Conservation (phyloP, 2,113 vertebrate genomes). For the Cichladusa arquata region DNA sequence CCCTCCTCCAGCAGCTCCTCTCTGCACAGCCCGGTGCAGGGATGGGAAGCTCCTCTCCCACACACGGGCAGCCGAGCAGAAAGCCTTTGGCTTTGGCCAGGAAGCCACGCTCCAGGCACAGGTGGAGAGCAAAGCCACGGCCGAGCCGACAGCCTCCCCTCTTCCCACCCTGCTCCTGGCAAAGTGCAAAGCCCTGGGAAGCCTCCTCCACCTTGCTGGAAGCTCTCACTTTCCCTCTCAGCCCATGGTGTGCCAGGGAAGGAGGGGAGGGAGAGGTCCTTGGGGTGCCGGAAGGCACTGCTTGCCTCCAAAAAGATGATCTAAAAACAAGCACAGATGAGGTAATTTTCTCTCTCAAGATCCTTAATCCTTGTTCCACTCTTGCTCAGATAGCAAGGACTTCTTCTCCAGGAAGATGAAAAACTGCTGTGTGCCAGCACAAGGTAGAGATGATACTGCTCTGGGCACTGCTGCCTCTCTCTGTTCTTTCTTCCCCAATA, state of each 20-base stretch:
- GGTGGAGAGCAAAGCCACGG: not conserved
- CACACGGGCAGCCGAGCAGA: not conserved
- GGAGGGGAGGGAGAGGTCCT: not conserved
- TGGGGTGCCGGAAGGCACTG: not conserved
- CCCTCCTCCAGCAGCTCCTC: not conserved
- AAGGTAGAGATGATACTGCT: not conserved
- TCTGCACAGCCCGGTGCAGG: rapidly evolving
- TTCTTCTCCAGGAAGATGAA: not conserved
- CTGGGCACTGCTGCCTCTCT: not conserved
- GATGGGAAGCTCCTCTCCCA: not conserved
- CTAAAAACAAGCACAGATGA: conserved; percentile 25
- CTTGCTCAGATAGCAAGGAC: not conserved
- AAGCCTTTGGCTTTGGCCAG: not conserved
- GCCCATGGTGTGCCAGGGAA: not conserved
- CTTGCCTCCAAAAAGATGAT: not conserved
- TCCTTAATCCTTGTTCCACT: not conserved
- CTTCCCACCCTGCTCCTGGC: not conserved
- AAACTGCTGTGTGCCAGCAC: not conserved
- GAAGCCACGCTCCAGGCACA: not conserved
- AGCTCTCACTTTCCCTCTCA: not conserved
- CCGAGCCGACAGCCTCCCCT: not conserved
- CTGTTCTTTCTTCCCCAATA: not conserved
- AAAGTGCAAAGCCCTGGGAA: not conserved
- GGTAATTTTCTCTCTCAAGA: conserved; percentile 26
- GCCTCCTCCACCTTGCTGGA: not conserved